Evolutionary conservation across 2,888 invertebrate species (phyloP).

Genomic region (Leistus spinibarbis): DNA sequence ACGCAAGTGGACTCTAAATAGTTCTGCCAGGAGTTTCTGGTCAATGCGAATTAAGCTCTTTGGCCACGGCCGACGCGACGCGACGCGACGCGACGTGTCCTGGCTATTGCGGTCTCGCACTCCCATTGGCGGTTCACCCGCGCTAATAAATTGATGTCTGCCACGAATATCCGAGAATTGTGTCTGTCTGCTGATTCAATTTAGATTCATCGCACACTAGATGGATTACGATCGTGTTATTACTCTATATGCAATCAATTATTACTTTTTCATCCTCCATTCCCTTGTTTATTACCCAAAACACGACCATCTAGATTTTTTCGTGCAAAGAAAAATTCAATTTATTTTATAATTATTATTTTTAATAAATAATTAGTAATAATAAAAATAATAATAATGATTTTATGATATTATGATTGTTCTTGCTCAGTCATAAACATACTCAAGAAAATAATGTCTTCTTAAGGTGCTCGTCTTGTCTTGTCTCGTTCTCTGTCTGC

Average conservation of each 20-base stretch:
- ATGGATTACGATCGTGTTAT: conserved; percentile 43
- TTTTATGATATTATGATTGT: too few species aligned
- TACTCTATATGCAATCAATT: conserved; percentile 37
- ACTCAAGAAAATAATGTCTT: too few species aligned
- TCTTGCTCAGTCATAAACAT: too few species aligned
- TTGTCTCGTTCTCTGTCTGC: too few species aligned
- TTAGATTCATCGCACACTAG: conserved; percentile 44
- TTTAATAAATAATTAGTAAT: too few species aligned
- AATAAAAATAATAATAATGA: too few species aligned
- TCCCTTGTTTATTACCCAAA: background rate
- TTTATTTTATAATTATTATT: too few species aligned
- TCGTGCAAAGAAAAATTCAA: too few species aligned
- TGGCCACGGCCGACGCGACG: background rate
- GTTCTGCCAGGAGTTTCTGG: background rate
- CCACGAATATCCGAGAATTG: conserved; percentile 4
- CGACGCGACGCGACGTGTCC: background rate
- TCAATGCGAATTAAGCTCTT: conserved; percentile 14
- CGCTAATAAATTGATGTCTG: conserved; percentile 1
- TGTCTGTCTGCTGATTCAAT: conserved; percentile 44
- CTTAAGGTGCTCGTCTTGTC: too few species aligned
- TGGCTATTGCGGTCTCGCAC: background rate
- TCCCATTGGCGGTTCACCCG: background rate
- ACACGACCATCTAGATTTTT: too few species aligned
- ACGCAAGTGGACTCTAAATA: conserved; percentile 11
- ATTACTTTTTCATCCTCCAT: conserved; percentile 10